Evolutionary conservation across 2,888 invertebrate genomes (phyloP).

Genomic region (Stenodera caucasica): DNA sequence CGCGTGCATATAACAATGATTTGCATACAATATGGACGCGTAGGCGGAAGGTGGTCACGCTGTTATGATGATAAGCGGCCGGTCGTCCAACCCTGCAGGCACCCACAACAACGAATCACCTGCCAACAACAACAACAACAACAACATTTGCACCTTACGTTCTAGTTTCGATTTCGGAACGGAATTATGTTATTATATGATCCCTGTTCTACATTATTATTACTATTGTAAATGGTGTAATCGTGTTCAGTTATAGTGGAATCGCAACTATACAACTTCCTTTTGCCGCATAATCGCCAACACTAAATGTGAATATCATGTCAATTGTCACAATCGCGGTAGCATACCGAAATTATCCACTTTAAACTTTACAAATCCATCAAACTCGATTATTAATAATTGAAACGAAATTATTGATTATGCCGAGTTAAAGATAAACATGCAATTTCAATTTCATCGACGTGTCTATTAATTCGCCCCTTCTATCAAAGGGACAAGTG

Average conservation of each 20-base stretch:
- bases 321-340: conserved; percentile 28
- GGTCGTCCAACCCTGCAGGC: conserved; percentile 8
- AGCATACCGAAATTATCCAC: conserved; percentile 3
- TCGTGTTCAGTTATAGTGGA: conserved; percentile 39
- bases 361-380: background rate
- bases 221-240: conserved; percentile 45
- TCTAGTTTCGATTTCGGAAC: conserved; percentile 33
- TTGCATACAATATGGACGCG: conserved; percentile 43
- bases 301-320: conserved; percentile 50
- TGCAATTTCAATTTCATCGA: conserved; percentile 42
- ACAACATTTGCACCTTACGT: conserved; percentile 27
- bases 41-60: conserved; percentile 43
- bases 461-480: conserved; percentile 46
- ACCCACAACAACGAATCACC: background rate
- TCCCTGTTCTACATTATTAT: conserved; percentile 47
- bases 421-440: conserved; percentile 33
- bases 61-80: conserved; percentile 38
- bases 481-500: conserved; percentile 55
- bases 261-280: conserved; percentile 37
- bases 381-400: background rate
- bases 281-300: conserved; percentile 40
- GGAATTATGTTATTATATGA: conserved; percentile 48
- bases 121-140: background rate
- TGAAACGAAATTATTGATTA: conserved; percentile 4
- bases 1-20: conserved; percentile 42